Evolutionary conservation across 2,888 invertebrate genomes (phyloP).

Genomic region (Tenthredo amoena): DNA sequence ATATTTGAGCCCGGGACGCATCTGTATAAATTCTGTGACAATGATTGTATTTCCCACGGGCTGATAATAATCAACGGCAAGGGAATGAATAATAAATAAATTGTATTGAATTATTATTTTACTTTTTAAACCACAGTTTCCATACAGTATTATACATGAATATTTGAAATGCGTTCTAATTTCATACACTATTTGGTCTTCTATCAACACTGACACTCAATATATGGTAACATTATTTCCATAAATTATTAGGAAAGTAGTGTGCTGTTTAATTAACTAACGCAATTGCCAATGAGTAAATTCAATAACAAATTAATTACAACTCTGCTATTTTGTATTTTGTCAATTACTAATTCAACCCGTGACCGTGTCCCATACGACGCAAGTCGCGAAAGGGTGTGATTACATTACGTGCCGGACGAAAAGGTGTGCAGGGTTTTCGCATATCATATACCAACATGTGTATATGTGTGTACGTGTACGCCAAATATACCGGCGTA

Average conservation of each 20-base stretch:
- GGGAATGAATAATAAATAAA: background rate
- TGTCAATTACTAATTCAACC: constrained; percentile 22
- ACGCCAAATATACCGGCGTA: background rate
- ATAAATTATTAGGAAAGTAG: background rate
- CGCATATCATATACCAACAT: background rate
- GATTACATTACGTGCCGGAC: background rate
- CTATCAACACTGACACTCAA: background rate
- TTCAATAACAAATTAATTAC: constrained; percentile 27
- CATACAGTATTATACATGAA: background rate
- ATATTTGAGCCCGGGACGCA: constrained; percentile 9
- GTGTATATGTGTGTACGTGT: background rate
- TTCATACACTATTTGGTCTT: background rate
- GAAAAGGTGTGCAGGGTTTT: background rate
- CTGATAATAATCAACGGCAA: constrained; percentile 6
- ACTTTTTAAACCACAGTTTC: background rate
- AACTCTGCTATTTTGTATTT: constrained; percentile 14
- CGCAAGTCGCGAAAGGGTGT: constrained; percentile 20
- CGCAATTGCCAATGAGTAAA: background rate
- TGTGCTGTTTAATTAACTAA: background rate
- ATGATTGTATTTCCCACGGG: constrained; percentile 31
- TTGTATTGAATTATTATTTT: background rate
- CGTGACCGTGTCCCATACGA: background rate
- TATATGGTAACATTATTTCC: background rate
- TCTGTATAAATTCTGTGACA: constrained; percentile 16
- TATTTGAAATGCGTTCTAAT: background rate